Conservation (phyloP, 92 coral and sea anemone genomes). For the Parazoanthus darwini region DNA sequence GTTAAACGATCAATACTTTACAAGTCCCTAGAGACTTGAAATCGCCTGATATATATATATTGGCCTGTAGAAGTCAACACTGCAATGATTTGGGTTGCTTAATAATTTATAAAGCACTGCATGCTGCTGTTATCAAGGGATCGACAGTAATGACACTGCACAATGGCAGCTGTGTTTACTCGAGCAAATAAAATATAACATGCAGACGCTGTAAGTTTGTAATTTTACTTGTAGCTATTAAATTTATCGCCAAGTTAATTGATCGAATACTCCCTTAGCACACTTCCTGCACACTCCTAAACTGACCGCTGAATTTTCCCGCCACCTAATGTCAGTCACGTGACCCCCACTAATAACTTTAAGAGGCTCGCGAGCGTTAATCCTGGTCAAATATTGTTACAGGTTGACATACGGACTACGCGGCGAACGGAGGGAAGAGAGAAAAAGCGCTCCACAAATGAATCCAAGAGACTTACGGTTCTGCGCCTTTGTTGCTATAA, state of each 20-base stretch:
- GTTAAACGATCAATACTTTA: not conserved
- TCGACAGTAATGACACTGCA: not conserved
- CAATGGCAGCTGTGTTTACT: slow-evolving; percentile 32
- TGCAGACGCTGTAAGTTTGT: not conserved
- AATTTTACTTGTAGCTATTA: not conserved
- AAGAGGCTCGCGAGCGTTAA: slow-evolving; percentile 9
- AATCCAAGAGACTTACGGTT: not conserved
- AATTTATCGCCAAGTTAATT: not conserved
- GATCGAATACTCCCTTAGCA: not conserved
- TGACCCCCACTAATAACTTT: not conserved
- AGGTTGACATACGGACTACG: not conserved
- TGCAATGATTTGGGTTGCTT: too few species aligned
- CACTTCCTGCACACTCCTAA: not conserved
- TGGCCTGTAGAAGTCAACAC: not conserved
- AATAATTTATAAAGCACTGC: not conserved
- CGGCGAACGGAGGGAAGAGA: not conserved
- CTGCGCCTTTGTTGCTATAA: not conserved
- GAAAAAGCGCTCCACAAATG: not conserved
- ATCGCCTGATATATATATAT: not conserved
- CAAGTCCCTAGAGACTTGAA: not conserved
- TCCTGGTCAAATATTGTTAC: not conserved
- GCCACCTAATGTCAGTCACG: slow-evolving; percentile 31
- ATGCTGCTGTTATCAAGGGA: not conserved
- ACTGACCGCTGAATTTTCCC: slow-evolving; percentile 3
- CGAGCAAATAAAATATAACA: not conserved